Percentiles rank a stretch among this genome's conserved stretches.
These are phyloP conservation scores for Chymomyza caudatula DNA, from an alignment of 2,888 invertebrate species.

Conservation along the genomic window DNA sequence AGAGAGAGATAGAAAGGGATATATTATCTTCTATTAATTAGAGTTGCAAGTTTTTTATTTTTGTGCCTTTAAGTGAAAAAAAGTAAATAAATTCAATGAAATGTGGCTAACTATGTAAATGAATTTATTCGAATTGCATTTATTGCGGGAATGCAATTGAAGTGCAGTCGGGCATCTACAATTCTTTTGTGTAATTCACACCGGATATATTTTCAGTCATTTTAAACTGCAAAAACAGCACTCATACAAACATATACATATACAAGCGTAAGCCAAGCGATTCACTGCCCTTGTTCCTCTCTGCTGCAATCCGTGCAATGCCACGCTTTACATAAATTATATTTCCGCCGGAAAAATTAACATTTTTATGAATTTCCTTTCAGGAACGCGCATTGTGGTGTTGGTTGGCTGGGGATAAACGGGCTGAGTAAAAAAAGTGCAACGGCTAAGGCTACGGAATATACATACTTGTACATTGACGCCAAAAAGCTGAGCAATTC, in stretches of 20 bases:
- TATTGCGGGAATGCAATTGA: conserved; percentile 29
- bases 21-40: not conserved
- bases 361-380: conserved; percentile 73
- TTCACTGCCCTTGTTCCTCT: not conserved
- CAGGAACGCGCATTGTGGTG: conserved; percentile 23
- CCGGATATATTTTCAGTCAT: conserved; percentile 62
- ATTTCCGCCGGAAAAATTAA: conserved; percentile 72
- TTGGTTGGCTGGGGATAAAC: not conserved
- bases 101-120: not conserved
- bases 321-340: conserved; percentile 73
- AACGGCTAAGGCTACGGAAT: conserved; percentile 9
- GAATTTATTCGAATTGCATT: conserved; percentile 26
- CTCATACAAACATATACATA: conserved; percentile 1
- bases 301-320: conserved; percentile 45
- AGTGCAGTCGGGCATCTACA: conserved; percentile 7
- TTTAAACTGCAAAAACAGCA: conserved; percentile 47
- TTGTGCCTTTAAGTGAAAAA: not conserved
- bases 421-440: not conserved
- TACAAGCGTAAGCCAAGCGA: not conserved
- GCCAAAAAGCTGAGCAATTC: conserved; percentile 40
- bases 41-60: not conserved
- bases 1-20: not conserved
- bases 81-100: not conserved
- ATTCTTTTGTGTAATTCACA: conserved; percentile 52
- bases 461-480: conserved; percentile 55